Evolutionary conservation across 2,888 invertebrate genomes (phyloP).

Genomic region (Synergus umbraculus): DNA sequence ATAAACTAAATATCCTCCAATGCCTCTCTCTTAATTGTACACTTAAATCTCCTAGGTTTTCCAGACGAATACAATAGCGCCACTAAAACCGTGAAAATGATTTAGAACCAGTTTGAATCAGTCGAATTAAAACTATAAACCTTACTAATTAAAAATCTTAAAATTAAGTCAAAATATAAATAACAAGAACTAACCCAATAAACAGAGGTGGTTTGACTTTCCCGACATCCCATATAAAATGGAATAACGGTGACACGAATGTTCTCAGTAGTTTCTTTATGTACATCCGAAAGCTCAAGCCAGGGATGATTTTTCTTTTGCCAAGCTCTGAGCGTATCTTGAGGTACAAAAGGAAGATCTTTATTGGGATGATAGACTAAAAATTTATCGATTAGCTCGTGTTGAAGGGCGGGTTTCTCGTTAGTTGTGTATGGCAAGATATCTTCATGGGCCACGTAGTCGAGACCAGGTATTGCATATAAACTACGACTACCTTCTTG

Average conservation of each 20-base stretch:
- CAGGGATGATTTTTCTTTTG: slow-evolving; percentile 98
- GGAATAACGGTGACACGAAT: slow-evolving; percentile 98
- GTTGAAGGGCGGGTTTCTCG: slow-evolving; percentile 93
- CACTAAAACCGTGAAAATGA: slow-evolving; percentile 81
- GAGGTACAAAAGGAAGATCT: slow-evolving; percentile 92
- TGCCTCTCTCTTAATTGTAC: slow-evolving; percentile 97
- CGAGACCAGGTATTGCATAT: slow-evolving; percentile 97
- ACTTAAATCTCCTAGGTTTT: slow-evolving; percentile 93
- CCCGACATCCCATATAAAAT: slow-evolving; percentile 97
- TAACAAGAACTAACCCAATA: slow-evolving; percentile 86
- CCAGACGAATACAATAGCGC: slow-evolving; percentile 98
- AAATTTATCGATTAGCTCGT: slow-evolving; percentile 98
- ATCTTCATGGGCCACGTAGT: slow-evolving; percentile 99
- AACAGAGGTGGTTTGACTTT: slow-evolving; percentile 93
- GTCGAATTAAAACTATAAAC: background rate
- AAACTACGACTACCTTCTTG: slow-evolving; percentile 96
- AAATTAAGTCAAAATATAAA: slow-evolving; percentile 14
- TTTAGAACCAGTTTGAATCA: background rate
- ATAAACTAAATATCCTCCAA: slow-evolving; percentile 97
- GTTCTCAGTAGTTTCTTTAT: slow-evolving; percentile 97
- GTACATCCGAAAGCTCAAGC: slow-evolving; percentile 97
- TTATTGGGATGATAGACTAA: slow-evolving; percentile 87
- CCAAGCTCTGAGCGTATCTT: slow-evolving; percentile 96
- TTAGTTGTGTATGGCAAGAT: slow-evolving; percentile 95
- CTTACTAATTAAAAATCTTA: background rate